Evolutionary conservation across 2,113 vertebrate genomes (phyloP).

Genomic region (Festucalex cinctus): DNA sequence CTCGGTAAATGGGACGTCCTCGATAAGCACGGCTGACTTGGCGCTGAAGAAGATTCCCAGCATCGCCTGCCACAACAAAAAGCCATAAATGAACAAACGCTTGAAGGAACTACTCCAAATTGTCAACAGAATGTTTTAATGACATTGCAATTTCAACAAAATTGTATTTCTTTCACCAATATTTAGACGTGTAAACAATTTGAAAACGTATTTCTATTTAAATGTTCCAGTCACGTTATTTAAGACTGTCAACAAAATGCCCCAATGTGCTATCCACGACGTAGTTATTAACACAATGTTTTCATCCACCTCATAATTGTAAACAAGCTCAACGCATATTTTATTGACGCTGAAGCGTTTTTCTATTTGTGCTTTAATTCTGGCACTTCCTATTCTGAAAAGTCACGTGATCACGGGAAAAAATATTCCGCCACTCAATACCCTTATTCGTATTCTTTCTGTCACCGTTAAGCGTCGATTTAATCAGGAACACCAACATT

Average conservation of each 20-base stretch:
- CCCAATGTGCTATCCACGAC: too few relatives aligned
- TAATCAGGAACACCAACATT: background rate
- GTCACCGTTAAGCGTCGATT: background rate
- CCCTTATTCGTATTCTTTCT: background rate
- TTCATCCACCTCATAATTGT: too few relatives aligned
- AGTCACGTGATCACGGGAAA: background rate
- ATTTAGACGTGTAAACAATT: too few relatives aligned
- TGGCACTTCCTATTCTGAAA: background rate
- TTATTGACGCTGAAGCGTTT: background rate
- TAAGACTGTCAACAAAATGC: background rate
- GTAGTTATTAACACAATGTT: too few relatives aligned
- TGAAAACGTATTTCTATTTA: too few relatives aligned
- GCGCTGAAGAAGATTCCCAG: slow-evolving; percentile 89
- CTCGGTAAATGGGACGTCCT: slow-evolving; percentile 84
- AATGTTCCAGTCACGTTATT: too few relatives aligned
- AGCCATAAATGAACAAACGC: background rate
- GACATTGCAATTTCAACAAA: too few relatives aligned
- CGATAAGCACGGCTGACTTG: slow-evolving; percentile 87
- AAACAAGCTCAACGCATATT: background rate
- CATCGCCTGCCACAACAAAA: slow-evolving; percentile 59
- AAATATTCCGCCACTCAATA: too few relatives aligned
- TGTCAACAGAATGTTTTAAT: too few relatives aligned
- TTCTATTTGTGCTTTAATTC: background rate
- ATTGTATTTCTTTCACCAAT: background rate
- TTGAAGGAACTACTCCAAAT: too few relatives aligned